Percentiles rank a stretch among this genome's conserved stretches.
phyloP scores from a whole-genome alignment of 2,888 invertebrate species.

The Tryphoninae sp. region DNA sequence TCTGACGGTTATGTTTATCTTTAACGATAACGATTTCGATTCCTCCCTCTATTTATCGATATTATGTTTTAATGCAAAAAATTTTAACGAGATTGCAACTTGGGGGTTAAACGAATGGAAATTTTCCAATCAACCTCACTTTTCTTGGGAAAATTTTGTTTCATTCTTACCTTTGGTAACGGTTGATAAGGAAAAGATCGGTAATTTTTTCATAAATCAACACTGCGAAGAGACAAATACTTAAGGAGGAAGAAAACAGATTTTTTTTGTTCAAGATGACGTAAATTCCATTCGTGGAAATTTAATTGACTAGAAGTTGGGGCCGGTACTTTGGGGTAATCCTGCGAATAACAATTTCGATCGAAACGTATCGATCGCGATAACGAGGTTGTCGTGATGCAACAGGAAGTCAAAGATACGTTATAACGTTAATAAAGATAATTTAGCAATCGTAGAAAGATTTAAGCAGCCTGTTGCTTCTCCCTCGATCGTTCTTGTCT shows the following conservation, averaged over 20 bases:
- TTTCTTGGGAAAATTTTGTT: too few relatives aligned
- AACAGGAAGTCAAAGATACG: slow-evolving; percentile 32
- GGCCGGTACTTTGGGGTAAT: not conserved
- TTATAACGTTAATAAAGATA: slow-evolving; percentile 3
- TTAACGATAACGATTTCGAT: not conserved
- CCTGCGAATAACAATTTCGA: not conserved
- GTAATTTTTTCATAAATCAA: too few relatives aligned
- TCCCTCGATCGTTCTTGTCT: slow-evolving; percentile 4
- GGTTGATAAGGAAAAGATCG: too few relatives aligned
- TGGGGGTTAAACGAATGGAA: too few relatives aligned
- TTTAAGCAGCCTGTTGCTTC: not conserved
- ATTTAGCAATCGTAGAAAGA: slow-evolving; percentile 6
- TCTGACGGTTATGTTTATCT: not conserved
- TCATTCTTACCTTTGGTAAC: too few relatives aligned
- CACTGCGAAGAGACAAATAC: too few relatives aligned
- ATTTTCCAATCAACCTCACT: too few relatives aligned
- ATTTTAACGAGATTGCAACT: too few relatives aligned
- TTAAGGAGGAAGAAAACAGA: too few relatives aligned
- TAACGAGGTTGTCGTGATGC: slow-evolving; percentile 45
- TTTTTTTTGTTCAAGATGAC: not conserved
- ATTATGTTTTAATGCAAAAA: too few relatives aligned
- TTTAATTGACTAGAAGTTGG: not conserved
- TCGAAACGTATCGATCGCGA: slow-evolving; percentile 14
- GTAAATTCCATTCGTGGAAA: not conserved
- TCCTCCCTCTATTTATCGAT: too few relatives aligned